A percentile compares a stretch with the other conserved stretches of the same genome.
Conservation (phyloP, 2,797 vertebrate species). For the Bradypodion ventrale region DNA sequence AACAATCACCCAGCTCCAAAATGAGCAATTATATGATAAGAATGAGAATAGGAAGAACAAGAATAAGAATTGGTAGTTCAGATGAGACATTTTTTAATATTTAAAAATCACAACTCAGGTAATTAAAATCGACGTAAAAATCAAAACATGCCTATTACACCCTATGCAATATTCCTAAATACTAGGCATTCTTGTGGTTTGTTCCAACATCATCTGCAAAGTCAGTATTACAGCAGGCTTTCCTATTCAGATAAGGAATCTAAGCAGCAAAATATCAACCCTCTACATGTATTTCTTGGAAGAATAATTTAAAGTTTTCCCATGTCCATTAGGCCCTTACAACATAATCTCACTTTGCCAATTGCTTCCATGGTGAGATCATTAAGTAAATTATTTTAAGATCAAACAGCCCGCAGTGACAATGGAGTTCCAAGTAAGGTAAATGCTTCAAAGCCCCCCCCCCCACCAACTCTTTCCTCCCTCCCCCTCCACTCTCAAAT, state of each 20-base stretch:
- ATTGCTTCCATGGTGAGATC: conserved; percentile 99
- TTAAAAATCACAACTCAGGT: background rate
- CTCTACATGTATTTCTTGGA: conserved; percentile 76
- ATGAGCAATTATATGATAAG: background rate
- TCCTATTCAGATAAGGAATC: conserved; percentile 75
- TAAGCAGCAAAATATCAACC: conserved; percentile 72
- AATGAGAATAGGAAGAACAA: background rate
- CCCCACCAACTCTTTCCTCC: conserved; percentile 43
- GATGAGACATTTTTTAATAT: background rate
- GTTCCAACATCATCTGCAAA: conserved; percentile 52
- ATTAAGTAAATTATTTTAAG: conserved; percentile 99
- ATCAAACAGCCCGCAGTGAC: conserved; percentile 98
- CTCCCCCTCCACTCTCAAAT: conserved; percentile 86
- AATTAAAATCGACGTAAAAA: background rate
- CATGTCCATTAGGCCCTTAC: conserved; percentile 98
- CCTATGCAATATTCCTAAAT: conserved; percentile 41
- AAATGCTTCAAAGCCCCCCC: conserved; percentile 92
- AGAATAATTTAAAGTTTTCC: conserved; percentile 84
- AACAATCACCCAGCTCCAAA: background rate
- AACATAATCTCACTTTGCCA: conserved; percentile 96
- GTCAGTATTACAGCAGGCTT: conserved; percentile 57
- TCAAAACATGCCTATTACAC: background rate
- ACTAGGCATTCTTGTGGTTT: conserved; percentile 43
- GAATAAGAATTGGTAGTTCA: background rate
- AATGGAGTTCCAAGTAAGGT: conserved; percentile 98